Percentiles rank a stretch among this genome's conserved stretches.
phyloP scores from a whole-genome alignment of 2,888 invertebrate species.

The Cristatella mucedo region DNA sequence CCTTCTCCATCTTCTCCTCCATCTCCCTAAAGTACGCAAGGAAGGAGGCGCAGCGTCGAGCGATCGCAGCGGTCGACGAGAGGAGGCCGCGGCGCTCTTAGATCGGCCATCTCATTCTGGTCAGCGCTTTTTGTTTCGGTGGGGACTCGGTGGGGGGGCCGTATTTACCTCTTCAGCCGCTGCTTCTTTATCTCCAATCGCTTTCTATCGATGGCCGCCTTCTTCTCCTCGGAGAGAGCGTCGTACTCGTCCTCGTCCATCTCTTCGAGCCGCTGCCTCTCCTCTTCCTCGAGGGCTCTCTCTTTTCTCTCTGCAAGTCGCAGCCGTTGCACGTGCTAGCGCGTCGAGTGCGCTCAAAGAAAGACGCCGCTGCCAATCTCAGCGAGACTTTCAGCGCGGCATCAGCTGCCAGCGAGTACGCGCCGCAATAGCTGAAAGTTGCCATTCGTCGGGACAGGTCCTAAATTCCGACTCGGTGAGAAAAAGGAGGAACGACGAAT shows the following conservation, averaged over 20 bases:
- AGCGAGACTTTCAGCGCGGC: too few relatives aligned
- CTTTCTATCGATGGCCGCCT: slow-evolving; percentile 31
- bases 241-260: slow-evolving; percentile 40
- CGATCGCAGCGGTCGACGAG: not conserved
- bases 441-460: too few relatives aligned
- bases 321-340: too few relatives aligned
- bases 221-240: slow-evolving; percentile 30
- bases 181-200: slow-evolving; percentile 33
- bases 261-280: slow-evolving; percentile 30
- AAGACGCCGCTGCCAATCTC: too few relatives aligned
- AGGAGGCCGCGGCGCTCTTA: not conserved
- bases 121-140: too few relatives aligned
- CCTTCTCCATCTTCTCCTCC: slow-evolving; percentile 27
- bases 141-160: too few relatives aligned
- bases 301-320: slow-evolving; percentile 18
- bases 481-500: too few relatives aligned
- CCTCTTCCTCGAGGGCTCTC: slow-evolving; percentile 22
- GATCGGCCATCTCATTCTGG: too few relatives aligned
- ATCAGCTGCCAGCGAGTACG: too few relatives aligned
- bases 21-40: slow-evolving; percentile 20
- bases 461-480: too few relatives aligned
- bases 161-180: slow-evolving; percentile 25
- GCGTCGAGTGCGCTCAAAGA: too few relatives aligned
- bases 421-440: too few relatives aligned
- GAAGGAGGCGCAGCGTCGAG: not conserved